Evolutionary conservation across 2,888 invertebrate species (phyloP).

Genomic region (Mythimna impura): DNA sequence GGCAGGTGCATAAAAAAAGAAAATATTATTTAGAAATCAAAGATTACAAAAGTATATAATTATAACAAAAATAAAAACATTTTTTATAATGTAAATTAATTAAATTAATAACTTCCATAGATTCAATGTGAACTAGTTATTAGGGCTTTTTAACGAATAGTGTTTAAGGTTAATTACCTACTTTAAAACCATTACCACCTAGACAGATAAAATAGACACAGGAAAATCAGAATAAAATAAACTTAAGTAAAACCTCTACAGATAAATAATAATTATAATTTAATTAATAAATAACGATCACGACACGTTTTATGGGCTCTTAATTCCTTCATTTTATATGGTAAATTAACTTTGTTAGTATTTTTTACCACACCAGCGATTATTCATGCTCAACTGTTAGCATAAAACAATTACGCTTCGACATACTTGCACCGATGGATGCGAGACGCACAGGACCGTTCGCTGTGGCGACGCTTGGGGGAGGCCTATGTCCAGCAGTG

Average conservation of each 20-base stretch:
- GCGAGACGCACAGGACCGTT: no score
- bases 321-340: neutral
- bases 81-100: neutral
- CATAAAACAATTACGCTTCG: no score
- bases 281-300: conserved; percentile 1
- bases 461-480: no score
- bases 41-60: no score
- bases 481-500: no score
- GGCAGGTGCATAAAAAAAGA: no score
- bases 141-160: neutral
- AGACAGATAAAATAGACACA: neutral
- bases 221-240: neutral
- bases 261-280: neutral
- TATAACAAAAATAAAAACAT: no score
- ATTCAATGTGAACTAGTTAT: neutral
- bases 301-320: conserved; percentile 17
- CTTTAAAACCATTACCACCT: neutral
- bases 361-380: conserved; percentile 3
- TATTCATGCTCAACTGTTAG: neutral
- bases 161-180: neutral
- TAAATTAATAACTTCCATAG: neutral
- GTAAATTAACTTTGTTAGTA: conserved; percentile 9
- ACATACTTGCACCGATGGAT: no score
- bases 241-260: neutral
- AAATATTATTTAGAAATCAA: no score